A percentile compares a stretch with the other conserved stretches of the same genome.
phyloP scores from a whole-genome alignment of 2,797 vertebrate species.

The Myiotriccus ornatus region DNA sequence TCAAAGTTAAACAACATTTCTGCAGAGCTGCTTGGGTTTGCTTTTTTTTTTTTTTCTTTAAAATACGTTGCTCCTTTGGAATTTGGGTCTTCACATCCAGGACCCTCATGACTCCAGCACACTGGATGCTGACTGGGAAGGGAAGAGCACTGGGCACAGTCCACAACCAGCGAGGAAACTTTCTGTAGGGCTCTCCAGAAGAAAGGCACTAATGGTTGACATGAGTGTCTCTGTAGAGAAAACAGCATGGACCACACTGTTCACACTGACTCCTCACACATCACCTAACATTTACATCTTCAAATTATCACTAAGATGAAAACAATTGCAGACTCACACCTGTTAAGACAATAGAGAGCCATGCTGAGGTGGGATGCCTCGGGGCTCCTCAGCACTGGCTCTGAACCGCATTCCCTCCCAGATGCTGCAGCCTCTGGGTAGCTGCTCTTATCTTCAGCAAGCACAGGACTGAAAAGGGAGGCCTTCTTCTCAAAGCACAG shows the following conservation, averaged over 20 bases:
- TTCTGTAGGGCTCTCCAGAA: background rate
- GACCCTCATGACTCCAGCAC: background rate
- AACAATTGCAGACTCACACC: background rate
- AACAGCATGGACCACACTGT: background rate
- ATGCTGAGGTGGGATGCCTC: background rate
- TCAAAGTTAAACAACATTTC: background rate
- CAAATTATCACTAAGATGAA: background rate
- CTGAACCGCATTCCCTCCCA: accelerated
- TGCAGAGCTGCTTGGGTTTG: background rate
- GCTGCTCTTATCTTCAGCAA: background rate
- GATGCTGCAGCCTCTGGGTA: background rate
- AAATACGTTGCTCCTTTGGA: background rate
- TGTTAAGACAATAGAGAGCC: background rate
- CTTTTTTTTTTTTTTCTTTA: background rate
- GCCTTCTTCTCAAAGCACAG: background rate
- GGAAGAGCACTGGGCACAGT: background rate
- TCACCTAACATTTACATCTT: background rate
- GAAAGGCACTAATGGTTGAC: background rate
- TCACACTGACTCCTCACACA: background rate
- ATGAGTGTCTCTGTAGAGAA: background rate
- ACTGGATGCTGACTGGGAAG: background rate
- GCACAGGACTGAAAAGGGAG: background rate
- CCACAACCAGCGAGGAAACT: background rate
- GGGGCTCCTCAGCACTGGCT: background rate
- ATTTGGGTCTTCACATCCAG: background rate